A percentile compares a stretch with the other conserved stretches of the same genome.
Evolutionary conservation across 2,888 invertebrate species (phyloP).

Genomic region (Dorcus hopei): DNA sequence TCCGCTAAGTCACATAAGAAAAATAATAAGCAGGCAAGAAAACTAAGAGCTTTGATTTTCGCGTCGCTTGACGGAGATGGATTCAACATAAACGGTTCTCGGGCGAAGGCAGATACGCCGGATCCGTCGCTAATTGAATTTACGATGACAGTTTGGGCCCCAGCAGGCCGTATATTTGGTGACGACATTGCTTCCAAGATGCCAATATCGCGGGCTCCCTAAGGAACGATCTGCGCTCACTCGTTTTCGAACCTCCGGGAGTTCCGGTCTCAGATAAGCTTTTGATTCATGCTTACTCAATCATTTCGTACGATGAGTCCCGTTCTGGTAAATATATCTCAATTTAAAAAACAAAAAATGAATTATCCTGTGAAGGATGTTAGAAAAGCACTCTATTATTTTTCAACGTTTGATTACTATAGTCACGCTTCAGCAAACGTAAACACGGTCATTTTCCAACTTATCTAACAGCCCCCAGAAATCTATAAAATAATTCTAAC

Average conservation of each 20-base stretch:
- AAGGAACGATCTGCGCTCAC: constrained; percentile 44
- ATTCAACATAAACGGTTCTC: constrained; percentile 7
- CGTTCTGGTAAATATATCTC: neutral
- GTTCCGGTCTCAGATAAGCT: constrained; percentile 18
- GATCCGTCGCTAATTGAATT: constrained; percentile 48
- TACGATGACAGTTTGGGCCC: constrained; percentile 48
- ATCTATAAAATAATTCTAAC: neutral
- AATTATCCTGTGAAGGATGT: too few relatives aligned
- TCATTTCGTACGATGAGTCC: constrained; percentile 19
- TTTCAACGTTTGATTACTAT: too few relatives aligned
- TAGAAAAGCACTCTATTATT: too few relatives aligned
- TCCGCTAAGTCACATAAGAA: too few relatives aligned
- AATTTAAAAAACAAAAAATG: neutral
- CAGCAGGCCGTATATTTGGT: constrained; percentile 49
- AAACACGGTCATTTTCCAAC: too few relatives aligned
- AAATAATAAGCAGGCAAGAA: neutral
- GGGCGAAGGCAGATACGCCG: constrained; percentile 18
- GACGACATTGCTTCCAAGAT: constrained; percentile 48
- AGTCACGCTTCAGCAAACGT: too few relatives aligned
- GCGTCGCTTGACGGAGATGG: constrained; percentile 4
- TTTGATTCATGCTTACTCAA: constrained; percentile 27
- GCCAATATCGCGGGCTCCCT: constrained; percentile 46
- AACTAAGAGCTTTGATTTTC: neutral
- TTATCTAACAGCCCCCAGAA: neutral
- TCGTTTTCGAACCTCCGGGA: constrained; percentile 27